Conservation (phyloP, 2,888 invertebrate genomes). For the Drosophila paranaensis region DNA sequence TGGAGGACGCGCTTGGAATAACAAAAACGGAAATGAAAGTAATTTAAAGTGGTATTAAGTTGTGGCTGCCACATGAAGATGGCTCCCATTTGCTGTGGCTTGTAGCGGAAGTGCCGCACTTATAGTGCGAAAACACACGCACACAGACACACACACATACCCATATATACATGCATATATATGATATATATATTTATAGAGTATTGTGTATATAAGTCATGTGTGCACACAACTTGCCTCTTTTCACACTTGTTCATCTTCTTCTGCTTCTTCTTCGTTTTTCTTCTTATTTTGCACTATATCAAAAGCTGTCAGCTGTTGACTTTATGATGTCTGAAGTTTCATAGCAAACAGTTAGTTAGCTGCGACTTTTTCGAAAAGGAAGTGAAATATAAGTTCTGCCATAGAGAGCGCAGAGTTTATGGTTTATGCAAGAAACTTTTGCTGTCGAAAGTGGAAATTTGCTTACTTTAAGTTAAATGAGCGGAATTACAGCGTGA, state of each 20-base stretch:
- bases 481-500: background rate
- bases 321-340: conserved; percentile 19
- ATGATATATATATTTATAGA: background rate
- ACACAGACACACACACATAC: conserved; percentile 15
- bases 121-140: conserved; percentile 33
- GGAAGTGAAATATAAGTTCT: conserved; percentile 12
- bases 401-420: conserved; percentile 1
- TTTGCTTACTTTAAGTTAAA: conserved; percentile 5
- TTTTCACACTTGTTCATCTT: conserved; percentile 4
- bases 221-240: conserved; percentile 29
- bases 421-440: background rate
- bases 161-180: no score
- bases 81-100: conserved; percentile 32
- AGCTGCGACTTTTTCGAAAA: conserved; percentile 1
- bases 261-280: background rate
- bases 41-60: conserved; percentile 74
- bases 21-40: conserved; percentile 75
- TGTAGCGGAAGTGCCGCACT: conserved; percentile 48
- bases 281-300: conserved; percentile 28
- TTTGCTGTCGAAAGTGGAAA: background rate
- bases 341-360: conserved; percentile 20
- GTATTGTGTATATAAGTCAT: conserved; percentile 22
- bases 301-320: conserved; percentile 41
- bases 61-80: conserved; percentile 46
- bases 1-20: conserved; percentile 69